These are phyloP conservation scores for Fragum sueziense DNA, from an alignment of 2,888 invertebrate genomes.

Conservation along the genomic window DNA sequence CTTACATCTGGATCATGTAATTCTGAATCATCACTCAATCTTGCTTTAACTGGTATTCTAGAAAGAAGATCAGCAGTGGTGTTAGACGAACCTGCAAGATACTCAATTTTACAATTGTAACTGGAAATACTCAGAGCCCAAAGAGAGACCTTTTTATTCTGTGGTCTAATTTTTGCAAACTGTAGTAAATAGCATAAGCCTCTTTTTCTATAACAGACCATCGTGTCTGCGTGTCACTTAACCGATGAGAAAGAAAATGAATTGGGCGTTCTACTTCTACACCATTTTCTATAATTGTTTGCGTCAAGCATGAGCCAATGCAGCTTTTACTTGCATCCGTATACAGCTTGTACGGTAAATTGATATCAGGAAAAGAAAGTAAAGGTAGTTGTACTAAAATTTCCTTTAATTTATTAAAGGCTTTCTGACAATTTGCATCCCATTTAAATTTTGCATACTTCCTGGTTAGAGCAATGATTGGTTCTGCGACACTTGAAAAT, in stretches of 20 bases:
- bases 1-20: too few relatives aligned
- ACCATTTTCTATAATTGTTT: not conserved
- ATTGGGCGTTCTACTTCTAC: not conserved
- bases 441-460: conserved; percentile 8
- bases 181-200: conserved; percentile 19
- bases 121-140: too few relatives aligned
- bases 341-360: not conserved
- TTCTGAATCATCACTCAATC: too few relatives aligned
- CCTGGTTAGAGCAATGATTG: not conserved
- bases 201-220: conserved; percentile 44
- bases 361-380: not conserved
- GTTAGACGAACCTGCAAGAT: too few relatives aligned
- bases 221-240: conserved; percentile 29
- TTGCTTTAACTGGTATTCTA: too few relatives aligned
- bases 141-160: too few relatives aligned
- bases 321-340: not conserved
- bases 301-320: not conserved
- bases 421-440: not conserved
- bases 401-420: conserved; percentile 13
- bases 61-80: too few relatives aligned
- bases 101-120: too few relatives aligned
- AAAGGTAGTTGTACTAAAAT: not conserved
- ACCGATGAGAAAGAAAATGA: not conserved
- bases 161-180: conserved; percentile 35
- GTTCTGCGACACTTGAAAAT: too few relatives aligned